Percentiles rank a stretch among this genome's conserved stretches.
phyloP scores from a whole-genome alignment of 1,140 invertebrate species.

The Drosophila erecta region DNA sequence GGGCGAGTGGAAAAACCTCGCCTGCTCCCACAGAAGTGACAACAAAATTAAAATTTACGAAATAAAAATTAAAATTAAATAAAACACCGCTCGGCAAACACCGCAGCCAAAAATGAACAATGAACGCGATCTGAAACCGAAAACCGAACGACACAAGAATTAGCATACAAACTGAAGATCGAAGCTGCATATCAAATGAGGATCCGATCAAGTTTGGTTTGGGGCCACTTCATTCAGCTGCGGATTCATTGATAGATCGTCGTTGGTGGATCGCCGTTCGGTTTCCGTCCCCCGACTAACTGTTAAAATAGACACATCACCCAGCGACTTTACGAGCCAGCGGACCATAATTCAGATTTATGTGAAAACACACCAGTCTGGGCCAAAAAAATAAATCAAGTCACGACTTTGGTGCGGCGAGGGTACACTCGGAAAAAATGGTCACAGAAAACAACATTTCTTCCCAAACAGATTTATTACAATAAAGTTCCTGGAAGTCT shows the following conservation, averaged over 20 bases:
- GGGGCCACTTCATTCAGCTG: conserved; percentile 67
- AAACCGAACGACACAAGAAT: conserved; percentile 49
- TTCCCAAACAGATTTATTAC: not conserved
- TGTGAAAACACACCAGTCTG: conserved; percentile 51
- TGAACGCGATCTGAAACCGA: conserved; percentile 37
- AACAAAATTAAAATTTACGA: conserved; percentile 82
- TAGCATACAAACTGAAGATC: conserved; percentile 71
- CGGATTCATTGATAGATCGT: conserved; percentile 77
- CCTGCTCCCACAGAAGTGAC: conserved; percentile 79
- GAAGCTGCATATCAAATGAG: conserved; percentile 70
- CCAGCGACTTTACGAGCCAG: conserved; percentile 42
- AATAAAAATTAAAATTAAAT: conserved; percentile 83
- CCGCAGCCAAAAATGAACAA: conserved; percentile 37
- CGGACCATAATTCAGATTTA: conserved; percentile 52
- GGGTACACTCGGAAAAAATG: conserved; percentile 24
- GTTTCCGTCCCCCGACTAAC: conserved; percentile 28
- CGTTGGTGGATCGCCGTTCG: too few species aligned
- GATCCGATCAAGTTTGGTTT: conserved; percentile 38
- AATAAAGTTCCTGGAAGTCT: too few species aligned
- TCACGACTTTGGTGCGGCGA: conserved; percentile 30
- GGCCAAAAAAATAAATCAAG: conserved; percentile 52
- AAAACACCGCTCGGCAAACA: conserved; percentile 58
- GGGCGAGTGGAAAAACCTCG: conserved; percentile 63
- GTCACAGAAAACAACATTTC: too few species aligned
- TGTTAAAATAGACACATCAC: conserved; percentile 55